A percentile compares a stretch with the other conserved stretches of the same genome.
Conservation (phyloP, 2,113 vertebrate species). For the Symphodus melops region DNA sequence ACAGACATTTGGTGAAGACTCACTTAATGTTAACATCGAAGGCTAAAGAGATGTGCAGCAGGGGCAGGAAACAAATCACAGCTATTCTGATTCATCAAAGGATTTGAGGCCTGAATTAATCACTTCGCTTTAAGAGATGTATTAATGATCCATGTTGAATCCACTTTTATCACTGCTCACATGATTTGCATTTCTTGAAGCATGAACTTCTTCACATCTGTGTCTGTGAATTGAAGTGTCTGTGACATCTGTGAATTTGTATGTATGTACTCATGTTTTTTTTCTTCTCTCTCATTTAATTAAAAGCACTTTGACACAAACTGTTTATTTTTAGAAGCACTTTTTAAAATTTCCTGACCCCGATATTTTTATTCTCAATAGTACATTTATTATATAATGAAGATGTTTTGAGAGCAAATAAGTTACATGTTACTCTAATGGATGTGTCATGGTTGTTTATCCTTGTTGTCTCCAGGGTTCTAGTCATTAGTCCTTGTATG, state of each 20-base stretch:
- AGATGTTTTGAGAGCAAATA: neutral
- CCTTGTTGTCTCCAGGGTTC: neutral
- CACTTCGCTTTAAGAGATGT: too few species aligned
- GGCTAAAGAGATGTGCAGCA: too few species aligned
- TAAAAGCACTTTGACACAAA: neutral
- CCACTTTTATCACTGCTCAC: neutral
- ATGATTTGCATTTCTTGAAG: neutral
- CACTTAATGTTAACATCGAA: too few species aligned
- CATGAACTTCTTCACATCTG: too few species aligned
- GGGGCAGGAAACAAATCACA: too few species aligned
- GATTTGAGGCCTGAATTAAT: too few species aligned
- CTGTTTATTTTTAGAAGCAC: neutral
- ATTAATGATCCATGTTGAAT: too few species aligned
- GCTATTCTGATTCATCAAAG: too few species aligned
- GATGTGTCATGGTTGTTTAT: neutral
- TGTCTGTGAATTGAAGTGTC: neutral
- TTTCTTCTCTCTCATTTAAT: neutral
- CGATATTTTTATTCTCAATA: neutral
- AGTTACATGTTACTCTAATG: neutral
- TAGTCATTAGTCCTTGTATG: neutral
- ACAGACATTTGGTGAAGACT: too few species aligned
- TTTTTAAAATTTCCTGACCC: neutral
- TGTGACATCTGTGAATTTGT: neutral
- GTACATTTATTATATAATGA: neutral
- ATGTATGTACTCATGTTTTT: neutral